Conservation (phyloP, 92 coral and sea anemone genomes). For the Porites lobata region DNA sequence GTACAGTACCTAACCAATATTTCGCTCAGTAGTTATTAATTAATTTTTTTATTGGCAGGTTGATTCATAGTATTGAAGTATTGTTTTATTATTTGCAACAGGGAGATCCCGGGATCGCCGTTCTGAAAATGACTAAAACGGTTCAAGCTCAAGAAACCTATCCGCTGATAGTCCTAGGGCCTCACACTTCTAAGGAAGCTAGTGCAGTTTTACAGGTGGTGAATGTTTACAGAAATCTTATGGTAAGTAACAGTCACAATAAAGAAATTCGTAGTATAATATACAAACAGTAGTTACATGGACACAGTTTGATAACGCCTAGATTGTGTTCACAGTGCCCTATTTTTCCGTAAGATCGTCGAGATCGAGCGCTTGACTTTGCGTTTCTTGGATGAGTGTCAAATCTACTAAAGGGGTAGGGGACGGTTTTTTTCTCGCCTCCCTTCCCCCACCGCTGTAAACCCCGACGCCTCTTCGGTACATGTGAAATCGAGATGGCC, state of each 20-base stretch:
- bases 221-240: constrained; percentile 5
- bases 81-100: neutral
- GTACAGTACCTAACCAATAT: too few species aligned
- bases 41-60: neutral
- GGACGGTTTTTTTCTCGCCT: too few species aligned
- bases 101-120: neutral
- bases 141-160: neutral
- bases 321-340: too few species aligned
- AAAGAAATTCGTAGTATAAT: neutral
- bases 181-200: neutral
- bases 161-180: constrained; percentile 19
- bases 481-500: too few species aligned
- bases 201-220: neutral
- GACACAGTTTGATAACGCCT: too few species aligned
- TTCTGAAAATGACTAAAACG: neutral
- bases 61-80: neutral
- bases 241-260: constrained; percentile 9
- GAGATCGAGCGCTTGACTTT: too few species aligned
- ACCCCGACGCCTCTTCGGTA: too few species aligned
- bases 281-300: neutral
- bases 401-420: too few species aligned
- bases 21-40: too few species aligned
- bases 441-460: too few species aligned
- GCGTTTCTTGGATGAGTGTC: too few species aligned
- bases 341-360: too few species aligned